phyloP scores from a whole-genome alignment of 1,140 invertebrate species.

The Leptinotarsa defecta region DNA sequence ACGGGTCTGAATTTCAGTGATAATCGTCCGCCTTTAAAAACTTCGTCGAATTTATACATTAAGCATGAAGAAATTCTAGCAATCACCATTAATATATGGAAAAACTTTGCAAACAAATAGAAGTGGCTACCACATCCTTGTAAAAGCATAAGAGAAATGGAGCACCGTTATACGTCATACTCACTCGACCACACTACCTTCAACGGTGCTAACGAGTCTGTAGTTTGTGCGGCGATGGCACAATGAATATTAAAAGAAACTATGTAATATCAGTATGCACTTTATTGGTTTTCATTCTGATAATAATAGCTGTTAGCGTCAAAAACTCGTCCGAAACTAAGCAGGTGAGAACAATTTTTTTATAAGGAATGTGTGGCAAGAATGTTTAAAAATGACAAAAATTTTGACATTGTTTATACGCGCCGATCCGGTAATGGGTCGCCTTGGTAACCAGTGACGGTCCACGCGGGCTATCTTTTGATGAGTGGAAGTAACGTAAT shows the following conservation, averaged over 20 bases:
- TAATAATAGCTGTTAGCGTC: slow-evolving; percentile 25
- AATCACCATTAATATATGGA: too few species aligned
- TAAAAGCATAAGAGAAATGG: too few species aligned
- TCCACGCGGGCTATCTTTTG: background rate
- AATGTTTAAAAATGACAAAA: background rate
- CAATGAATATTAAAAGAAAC: slow-evolving; percentile 37
- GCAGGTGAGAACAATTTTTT: background rate
- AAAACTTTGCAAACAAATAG: too few species aligned
- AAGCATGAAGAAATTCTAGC: too few species aligned
- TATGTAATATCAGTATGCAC: slow-evolving; percentile 36
- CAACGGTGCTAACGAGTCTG: background rate
- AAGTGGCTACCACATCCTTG: too few species aligned
- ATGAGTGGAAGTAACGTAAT: background rate
- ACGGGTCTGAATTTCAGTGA: too few species aligned
- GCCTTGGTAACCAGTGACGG: slow-evolving; percentile 1
- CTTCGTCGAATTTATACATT: too few species aligned
- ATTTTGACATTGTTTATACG: background rate
- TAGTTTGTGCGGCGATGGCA: slow-evolving; percentile 3
- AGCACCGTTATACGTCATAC: background rate
- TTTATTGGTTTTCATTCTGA: slow-evolving; percentile 34
- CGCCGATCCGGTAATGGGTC: background rate
- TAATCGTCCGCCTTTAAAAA: too few species aligned
- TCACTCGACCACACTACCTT: background rate
- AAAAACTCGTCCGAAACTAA: background rate
- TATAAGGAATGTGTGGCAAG: background rate